Evolutionary conservation across 2,888 invertebrate species (phyloP).

Genomic region (Drosophila neutralis): DNA sequence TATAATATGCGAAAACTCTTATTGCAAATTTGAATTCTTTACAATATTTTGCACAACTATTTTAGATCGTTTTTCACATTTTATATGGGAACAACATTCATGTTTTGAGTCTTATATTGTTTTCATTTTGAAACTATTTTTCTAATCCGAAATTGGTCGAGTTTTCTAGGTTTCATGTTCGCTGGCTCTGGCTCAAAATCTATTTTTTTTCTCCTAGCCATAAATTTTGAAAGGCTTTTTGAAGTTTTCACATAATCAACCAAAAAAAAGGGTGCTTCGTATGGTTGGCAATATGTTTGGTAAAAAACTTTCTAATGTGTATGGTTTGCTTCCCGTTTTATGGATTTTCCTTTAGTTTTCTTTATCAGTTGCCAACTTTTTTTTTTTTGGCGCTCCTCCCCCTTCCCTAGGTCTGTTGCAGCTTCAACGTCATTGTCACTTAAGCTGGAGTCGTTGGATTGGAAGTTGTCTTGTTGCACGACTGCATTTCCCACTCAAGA

Average conservation of each 20-base stretch:
- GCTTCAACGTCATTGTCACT: constrained; percentile 62
- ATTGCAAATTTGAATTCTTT: background rate
- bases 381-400: constrained; percentile 1
- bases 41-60: background rate
- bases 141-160: background rate
- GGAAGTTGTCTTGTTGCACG: constrained; percentile 32
- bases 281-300: constrained; percentile 14
- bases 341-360: constrained; percentile 56
- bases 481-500: constrained; percentile 78
- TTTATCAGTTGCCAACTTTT: constrained; percentile 30
- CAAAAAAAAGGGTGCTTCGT: background rate
- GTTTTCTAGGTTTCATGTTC: background rate
- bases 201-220: background rate
- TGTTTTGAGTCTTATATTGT: background rate
- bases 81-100: background rate
- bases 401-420: constrained; percentile 5
- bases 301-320: constrained; percentile 67
- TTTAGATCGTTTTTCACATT: background rate
- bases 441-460: constrained; percentile 60
- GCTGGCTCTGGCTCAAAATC: background rate
- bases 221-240: background rate
- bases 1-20: background rate
- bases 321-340: constrained; percentile 54
- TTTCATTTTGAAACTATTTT: background rate
- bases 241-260: background rate